Base-by-base conservation (phyloP, 2,888 invertebrate species). In the Ormyrus labotus region DNA sequence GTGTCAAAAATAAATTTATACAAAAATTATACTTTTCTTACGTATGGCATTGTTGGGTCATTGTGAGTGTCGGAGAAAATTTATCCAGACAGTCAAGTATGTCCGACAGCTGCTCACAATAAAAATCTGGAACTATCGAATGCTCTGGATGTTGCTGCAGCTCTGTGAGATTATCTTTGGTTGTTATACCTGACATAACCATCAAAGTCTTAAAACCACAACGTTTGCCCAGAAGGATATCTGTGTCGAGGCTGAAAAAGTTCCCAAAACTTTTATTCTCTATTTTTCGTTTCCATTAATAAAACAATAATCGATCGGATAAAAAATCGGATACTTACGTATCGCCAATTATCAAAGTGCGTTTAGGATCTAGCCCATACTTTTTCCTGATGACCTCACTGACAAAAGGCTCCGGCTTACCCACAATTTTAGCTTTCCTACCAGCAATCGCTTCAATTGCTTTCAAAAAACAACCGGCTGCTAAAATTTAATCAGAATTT, bases 281-380 rank as follows among this genome's bases (percentile, higher is more conserved):
- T 19, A 2, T 19, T 19, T 19, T 19, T 1, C 19, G 19, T 19
- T 2, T 19, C 19, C 19, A 19, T 19, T 19, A 2, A 19, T 19
- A 19, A 19, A 19, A 19, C 19, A 19, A 19, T 19, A 19, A 19
- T 19, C 19, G 19, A 19, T 19, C 1, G 19, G 1, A 19, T 19
- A 19, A 19, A 19, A 19, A 19, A 19, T 19, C 19, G 1, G 1
- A 19, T 19, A 84, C 86, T 87, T 88, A 94, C 93, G 96, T 95
- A 90, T 98, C 98, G 55, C 98, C 98, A 90, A 98, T 95, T 96
- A 98, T 97, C 71, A 98, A 91, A 10, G 98, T 97, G 85, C 96
- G 94, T 63, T 93, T 92, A 0, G 98, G 96, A 88, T 96, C 93
- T 73, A 98, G 92, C 11, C 94, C 94, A 89, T 95, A 94, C 9